Base-by-base conservation (phyloP, 2,797 vertebrate genomes). In the Buphagus erythrorhynchus region DNA sequence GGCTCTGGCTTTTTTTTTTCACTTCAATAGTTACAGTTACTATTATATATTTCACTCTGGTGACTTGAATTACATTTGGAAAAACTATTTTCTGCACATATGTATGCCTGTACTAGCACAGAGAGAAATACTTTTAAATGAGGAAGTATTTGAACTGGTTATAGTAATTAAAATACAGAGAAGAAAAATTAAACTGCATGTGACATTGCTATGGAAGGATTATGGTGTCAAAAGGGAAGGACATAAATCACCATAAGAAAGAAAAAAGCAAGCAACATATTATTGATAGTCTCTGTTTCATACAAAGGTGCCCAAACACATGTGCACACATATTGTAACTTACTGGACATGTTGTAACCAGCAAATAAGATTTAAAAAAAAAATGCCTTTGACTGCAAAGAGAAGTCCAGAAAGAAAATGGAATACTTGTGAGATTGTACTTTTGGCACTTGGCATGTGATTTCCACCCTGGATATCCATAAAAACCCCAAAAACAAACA, bases 81-180 rank as follows among this genome's bases (percentile, higher is more conserved):
- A 49, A 95, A 92, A 68, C 63, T 90, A 8, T 88, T 94, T 96
- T 90, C 76, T 75, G 13, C 67, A 73, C 57, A 46, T 89, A 72
- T 67, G 61, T 49, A 59, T 16, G 36, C 52, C 36, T 73, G 62
- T 73, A 33, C 51, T 78, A 89, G 55, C 86, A 89, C 59, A 92
- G 61, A 79, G 59, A 43, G 57, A 94, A 96, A 84, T 61, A n/a
- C 17, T 93, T 95, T 75, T 43, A 94, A 95, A 95, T 89, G 63
- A 95, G 86, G 69, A 81, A 65, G 59, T 68, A 57, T 83, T 90
- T 89, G 71, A 80, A 77, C 52, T 90, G 66, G 87, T 91, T 94
- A 75, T 77, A 93, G 61, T 61, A 96, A 91, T 96, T 95, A 90
- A 95, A 95, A 91, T 69, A 88, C 51, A 86, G 68, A 75, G 66